Conservation (phyloP, 2,797 vertebrate genomes). For the Pseudomugil tenellus region DNA sequence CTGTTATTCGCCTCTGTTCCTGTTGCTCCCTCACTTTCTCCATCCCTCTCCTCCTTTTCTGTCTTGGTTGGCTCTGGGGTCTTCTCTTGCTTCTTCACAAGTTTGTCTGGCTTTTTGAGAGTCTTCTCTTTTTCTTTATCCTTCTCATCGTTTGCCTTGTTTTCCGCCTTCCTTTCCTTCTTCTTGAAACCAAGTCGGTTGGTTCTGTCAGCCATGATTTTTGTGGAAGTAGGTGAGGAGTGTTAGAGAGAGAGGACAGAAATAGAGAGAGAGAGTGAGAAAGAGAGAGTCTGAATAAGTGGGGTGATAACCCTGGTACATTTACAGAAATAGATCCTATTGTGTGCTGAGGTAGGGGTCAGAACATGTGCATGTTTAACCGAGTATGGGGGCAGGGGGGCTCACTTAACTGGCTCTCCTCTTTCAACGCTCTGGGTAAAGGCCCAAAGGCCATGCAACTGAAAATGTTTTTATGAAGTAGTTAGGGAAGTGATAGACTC, state of each 20-base stretch:
- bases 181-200: conserved; percentile 65
- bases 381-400: conserved; percentile 30
- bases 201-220: conserved; percentile 83
- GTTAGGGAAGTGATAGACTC: neutral
- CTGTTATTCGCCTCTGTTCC: conserved; percentile 48
- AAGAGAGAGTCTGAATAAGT: conserved; percentile 39
- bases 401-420: conserved; percentile 56
- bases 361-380: conserved; percentile 60
- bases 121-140: conserved; percentile 65
- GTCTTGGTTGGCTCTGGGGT: conserved; percentile 35
- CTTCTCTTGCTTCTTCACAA: conserved; percentile 60
- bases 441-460: conserved; percentile 52
- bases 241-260: conserved; percentile 41
- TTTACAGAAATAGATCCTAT: conserved; percentile 79
- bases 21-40: conserved; percentile 53
- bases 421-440: conserved; percentile 70
- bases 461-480: conserved; percentile 1
- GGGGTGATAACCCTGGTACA: conserved; percentile 67
- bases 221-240: conserved; percentile 47
- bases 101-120: conserved; percentile 62
- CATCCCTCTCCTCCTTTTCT: conserved; percentile 57
- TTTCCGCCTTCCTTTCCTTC: conserved; percentile 78
- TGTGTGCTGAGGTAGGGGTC: conserved; percentile 64
- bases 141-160: conserved; percentile 68
- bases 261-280: too few relatives aligned